Conservation (phyloP, 2,113 vertebrate genomes). For the Cettia cetti region DNA sequence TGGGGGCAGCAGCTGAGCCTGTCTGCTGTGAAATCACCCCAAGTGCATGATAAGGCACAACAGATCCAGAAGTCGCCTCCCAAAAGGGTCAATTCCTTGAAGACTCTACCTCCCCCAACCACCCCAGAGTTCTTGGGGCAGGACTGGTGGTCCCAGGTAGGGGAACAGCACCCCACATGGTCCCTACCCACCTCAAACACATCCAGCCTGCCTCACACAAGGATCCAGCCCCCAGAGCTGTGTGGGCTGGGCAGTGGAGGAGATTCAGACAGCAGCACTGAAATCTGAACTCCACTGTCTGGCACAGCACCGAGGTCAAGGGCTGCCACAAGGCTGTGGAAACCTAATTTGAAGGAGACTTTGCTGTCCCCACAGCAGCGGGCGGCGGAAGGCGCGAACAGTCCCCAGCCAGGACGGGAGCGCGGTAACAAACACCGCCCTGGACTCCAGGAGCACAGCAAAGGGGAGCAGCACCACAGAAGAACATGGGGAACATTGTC, state of each 20-base stretch:
- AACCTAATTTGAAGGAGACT: background rate
- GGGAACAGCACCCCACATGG: background rate
- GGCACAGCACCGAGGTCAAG: accelerated
- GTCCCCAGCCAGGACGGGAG: background rate
- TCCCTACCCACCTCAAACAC: background rate
- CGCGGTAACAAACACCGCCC: background rate
- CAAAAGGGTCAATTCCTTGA: accelerated
- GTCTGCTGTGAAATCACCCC: accelerated
- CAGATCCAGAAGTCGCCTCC: background rate
- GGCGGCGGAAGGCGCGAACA: accelerated
- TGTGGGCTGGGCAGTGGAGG: background rate
- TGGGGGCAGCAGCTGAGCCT: background rate
- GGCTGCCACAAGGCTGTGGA: background rate
- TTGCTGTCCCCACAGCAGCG: background rate
- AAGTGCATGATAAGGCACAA: accelerated
- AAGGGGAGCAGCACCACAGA: background rate
- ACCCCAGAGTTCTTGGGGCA: background rate
- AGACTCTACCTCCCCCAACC: background rate
- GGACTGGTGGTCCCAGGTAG: accelerated
- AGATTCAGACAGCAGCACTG: background rate
- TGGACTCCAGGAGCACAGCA: background rate
- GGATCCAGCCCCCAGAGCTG: background rate
- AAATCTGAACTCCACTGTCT: background rate
- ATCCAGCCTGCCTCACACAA: accelerated
- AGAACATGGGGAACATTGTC: background rate